A percentile compares a stretch with the other conserved stretches of the same genome.
Conservation (phyloP, 2,888 invertebrate species). For the Drosophila kanekoi region DNA sequence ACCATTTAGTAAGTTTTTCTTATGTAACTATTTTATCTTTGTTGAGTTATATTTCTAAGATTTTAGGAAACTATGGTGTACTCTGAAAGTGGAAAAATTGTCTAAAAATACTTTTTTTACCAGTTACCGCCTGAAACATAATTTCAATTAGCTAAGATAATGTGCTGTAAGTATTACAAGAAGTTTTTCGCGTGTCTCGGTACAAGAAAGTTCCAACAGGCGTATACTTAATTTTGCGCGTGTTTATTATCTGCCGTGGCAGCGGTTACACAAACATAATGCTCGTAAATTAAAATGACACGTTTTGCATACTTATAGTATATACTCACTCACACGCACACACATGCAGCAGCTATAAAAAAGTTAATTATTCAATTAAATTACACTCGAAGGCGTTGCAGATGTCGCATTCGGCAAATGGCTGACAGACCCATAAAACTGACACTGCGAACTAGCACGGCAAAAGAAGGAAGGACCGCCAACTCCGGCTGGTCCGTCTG, state of each 20-base stretch:
- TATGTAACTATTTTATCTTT: too few species aligned
- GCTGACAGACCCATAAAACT: slow-evolving; percentile 78
- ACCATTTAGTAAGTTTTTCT: too few species aligned
- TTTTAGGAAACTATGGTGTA: too few species aligned
- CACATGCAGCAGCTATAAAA: slow-evolving; percentile 68
- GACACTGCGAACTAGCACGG: slow-evolving; percentile 67
- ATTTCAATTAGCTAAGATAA: slow-evolving; percentile 11
- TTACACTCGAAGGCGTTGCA: slow-evolving; percentile 81
- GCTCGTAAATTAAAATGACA: slow-evolving; percentile 81
- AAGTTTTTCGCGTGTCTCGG: slow-evolving; percentile 3
- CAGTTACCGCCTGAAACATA: not conserved
- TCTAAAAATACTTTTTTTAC: not conserved
- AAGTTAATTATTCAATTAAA: slow-evolving; percentile 80
- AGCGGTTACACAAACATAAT: slow-evolving; percentile 65
- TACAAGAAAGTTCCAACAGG: slow-evolving; percentile 18
- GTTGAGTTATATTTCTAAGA: too few species aligned
- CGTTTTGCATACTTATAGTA: slow-evolving; percentile 75
- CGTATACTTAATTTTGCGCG: slow-evolving; percentile 78
- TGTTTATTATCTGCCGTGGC: slow-evolving; percentile 78
- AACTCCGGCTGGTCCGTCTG: slow-evolving; percentile 1
- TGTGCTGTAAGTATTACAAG: slow-evolving; percentile 3
- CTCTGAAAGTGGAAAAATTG: too few species aligned
- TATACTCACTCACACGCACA: slow-evolving; percentile 11
- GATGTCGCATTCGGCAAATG: slow-evolving; percentile 73
- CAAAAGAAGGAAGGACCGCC: slow-evolving; percentile 54